Base-by-base conservation (phyloP, 1,140 invertebrate species). In the Bombus cullumanus region DNA sequence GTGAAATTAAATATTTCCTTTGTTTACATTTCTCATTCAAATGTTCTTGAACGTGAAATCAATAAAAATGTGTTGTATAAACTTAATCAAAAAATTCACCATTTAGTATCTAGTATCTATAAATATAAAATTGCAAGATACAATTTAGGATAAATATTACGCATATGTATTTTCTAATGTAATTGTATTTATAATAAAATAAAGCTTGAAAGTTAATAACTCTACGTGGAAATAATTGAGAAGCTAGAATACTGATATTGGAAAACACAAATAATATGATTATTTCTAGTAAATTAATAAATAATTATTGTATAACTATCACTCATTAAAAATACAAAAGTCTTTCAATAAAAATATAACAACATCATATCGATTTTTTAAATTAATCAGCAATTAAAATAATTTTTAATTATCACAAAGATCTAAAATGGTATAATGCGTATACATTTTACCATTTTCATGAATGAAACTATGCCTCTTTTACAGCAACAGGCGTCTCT, bases 401-500 rank as follows among this genome's bases (percentile, higher is more conserved):
- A 22, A n/a, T n/a, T 5, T 59, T 62, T n/a, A 41, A 62, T 47
- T 25, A n/a, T 66, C 1, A 18, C 9, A 34, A 3, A 53, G 25
- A 66, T 41, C 4, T 66, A 6, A 31, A 43, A 53, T 31, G 34
- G 18, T n/a, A 22, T 10, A 47, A 53, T 22, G 22, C 15, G 13
- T 81, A 47, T 64, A 64, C 64, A 83, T 82, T 88, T 74, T 31
- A 41, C 74, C 73, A 43, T 77, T 90, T 90, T 90, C 86, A 92
- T 91, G 90, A 92, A 92, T 92, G 91, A 92, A 92, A 64, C 31
- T 76, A 71, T 72, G 76, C 68, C 39, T 68, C 53, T 73, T 81
- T 72, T 84, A 74, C 78, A 91, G 91, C 91, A 92, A 92, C 91
- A 91, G 91, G 86, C 91, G 86, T 89, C 83, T 82, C 82, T 92